Evolutionary conservation across 2,888 invertebrate species (phyloP), one percentile per base, ranked within the genome.

Genomic region (Pristionchus exspectatus): DNA sequence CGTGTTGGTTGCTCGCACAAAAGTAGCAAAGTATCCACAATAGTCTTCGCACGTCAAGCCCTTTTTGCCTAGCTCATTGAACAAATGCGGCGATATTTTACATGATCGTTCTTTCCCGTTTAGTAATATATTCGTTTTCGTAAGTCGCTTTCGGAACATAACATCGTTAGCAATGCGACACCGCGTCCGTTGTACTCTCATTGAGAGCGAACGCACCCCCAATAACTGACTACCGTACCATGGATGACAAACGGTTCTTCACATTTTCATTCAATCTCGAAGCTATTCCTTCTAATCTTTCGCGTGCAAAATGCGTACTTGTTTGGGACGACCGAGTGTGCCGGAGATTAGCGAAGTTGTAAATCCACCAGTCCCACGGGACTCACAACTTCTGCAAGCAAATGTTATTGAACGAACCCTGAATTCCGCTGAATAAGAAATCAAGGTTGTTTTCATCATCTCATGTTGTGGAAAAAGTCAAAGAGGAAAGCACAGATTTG

Each of bases 211-310:
- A n/a, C 63, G 24, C 10, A n/a, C 63, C 63, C 63, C n/a, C n/a
- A n/a, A n/a, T 63, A 21, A 3, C 63, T 7, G 3, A 9, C n/a
- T n/a, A n/a, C 63, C 24, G n/a, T 10, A 7, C 44, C 44, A 7
- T 7, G 44, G 4, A 1, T 21, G 63, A 63, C n/a, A n/a, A 63
- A 63, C n/a, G 63, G 63, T 63, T n/a, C 63, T n/a, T 63, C 63
- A 63, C 63, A 63, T 63, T n/a, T 63, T 63, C 63, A 63, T 63
- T n/a, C n/a, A 63, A n/a, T 63, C 63, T 63, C 7, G 63, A 63
- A n/a, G 63, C 63, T n/a, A 24, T n/a, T n/a, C n/a, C n/a, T n/a
- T n/a, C n/a, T 63, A 63, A 63, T 63, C 63, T n/a, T 4, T n/a
- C 9, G 63, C 63, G 63, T 63, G 63, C 63, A 63, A n/a, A 21